A percentile compares a stretch with the other conserved stretches of the same genome.
Conservation (phyloP, 2,888 invertebrate genomes). For the Eupithecia tripunctaria region DNA sequence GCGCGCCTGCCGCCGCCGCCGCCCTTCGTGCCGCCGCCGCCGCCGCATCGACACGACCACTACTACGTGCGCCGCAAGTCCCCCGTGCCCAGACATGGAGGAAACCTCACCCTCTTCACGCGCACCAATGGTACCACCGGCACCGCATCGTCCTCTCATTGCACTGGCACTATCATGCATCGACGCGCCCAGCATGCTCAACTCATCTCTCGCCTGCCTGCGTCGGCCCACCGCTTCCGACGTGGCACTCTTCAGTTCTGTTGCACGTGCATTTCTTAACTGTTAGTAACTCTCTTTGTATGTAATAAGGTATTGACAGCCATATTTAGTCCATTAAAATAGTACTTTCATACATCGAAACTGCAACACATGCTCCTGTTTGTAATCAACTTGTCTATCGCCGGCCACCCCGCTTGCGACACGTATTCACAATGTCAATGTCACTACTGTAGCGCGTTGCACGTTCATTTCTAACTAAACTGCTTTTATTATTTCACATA, state of each 20-base stretch:
- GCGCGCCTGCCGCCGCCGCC: constrained; percentile 80
- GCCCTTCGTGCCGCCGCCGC: constrained; percentile 79
- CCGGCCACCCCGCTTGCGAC: constrained; percentile 46
- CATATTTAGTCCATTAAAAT: constrained; percentile 13
- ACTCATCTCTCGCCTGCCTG: constrained; percentile 32
- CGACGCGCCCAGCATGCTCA: constrained; percentile 28
- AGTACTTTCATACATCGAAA: constrained; percentile 28
- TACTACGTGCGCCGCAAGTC: constrained; percentile 83
- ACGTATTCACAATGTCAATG: constrained; percentile 68
- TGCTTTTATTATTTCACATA: not conserved
- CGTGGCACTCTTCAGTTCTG: constrained; percentile 24
- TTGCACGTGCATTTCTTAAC: constrained; percentile 33
- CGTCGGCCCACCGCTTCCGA: constrained; percentile 23
- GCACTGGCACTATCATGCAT: constrained; percentile 35
- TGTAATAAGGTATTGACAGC: constrained; percentile 12
- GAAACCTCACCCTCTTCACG: constrained; percentile 78
- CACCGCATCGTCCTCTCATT: constrained; percentile 48
- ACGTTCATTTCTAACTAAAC: constrained; percentile 37
- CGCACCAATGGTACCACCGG: constrained; percentile 74
- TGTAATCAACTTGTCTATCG: constrained; percentile 27
- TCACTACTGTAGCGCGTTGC: constrained; percentile 53
- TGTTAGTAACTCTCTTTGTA: constrained; percentile 23
- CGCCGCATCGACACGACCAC: constrained; percentile 78
- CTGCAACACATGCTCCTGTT: constrained; percentile 19
- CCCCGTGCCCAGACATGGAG: constrained; percentile 74